These are phyloP conservation scores for Triplophysa siluroides DNA, from an alignment of 2,113 vertebrate species.

Conservation along the genomic window DNA sequence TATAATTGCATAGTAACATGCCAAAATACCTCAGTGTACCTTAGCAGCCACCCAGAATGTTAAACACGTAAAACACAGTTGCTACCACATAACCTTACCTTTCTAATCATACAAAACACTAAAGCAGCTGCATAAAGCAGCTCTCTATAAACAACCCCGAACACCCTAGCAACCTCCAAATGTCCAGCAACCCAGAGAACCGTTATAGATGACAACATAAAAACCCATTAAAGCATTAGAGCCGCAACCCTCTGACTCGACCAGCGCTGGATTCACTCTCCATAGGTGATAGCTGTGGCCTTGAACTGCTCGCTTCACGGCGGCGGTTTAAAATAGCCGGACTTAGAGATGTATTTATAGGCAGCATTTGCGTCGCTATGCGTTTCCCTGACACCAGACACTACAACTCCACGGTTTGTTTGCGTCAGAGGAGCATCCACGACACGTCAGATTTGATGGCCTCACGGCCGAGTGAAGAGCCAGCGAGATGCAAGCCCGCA, in stretches of 20 bases:
- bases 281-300: constrained; percentile 49
- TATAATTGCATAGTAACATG: not conserved
- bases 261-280: not conserved
- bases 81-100: not conserved
- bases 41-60: not conserved
- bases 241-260: not conserved
- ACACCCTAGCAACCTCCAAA: not conserved
- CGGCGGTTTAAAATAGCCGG: constrained; percentile 66
- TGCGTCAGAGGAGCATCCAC: constrained; percentile 92
- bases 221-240: not conserved
- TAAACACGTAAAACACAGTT: no score
- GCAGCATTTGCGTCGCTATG: constrained; percentile 83
- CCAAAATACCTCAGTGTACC: not conserved
- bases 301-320: constrained; percentile 53
- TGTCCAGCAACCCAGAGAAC: not conserved
- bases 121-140: not conserved
- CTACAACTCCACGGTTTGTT: constrained; percentile 85
- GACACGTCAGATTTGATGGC: constrained; percentile 84
- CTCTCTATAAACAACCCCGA: no score
- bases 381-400: constrained; percentile 80
- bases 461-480: constrained; percentile 77
- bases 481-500: constrained; percentile 80
- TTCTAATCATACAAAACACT: no score
- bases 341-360: constrained; percentile 79
- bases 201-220: not conserved